A percentile compares a stretch with the other conserved stretches of the same genome.
These are phyloP conservation scores for Holotrichia oblita DNA, from an alignment of 1,140 invertebrate genomes.

Conservation along the genomic window DNA sequence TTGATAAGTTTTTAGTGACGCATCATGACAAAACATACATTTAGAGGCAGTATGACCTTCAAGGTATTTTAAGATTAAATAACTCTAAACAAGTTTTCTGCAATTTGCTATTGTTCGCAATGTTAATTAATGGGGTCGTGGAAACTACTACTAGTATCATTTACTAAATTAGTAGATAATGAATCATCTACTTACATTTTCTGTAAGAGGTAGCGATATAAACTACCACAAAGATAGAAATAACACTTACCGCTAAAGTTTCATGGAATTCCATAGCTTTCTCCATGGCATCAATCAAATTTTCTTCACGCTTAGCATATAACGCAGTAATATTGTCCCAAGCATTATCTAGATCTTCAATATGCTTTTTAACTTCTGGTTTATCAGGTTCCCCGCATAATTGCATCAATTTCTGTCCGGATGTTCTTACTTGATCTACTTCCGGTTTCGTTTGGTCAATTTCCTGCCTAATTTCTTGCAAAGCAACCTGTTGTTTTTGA, in stretches of 20 bases:
- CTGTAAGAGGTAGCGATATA: too few species aligned
- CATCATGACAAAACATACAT: too few species aligned
- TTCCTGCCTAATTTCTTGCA: conserved; percentile 93
- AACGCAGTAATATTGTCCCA: conserved; percentile 95
- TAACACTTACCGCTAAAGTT: conserved; percentile 73
- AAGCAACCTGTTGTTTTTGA: conserved; percentile 91
- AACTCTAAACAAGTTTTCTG: too few species aligned
- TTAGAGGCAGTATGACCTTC: too few species aligned
- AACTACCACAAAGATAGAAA: too few species aligned
- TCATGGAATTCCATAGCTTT: conserved; percentile 99
- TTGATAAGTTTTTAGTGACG: too few species aligned
- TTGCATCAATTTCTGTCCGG: conserved; percentile 90
- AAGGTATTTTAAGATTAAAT: too few species aligned
- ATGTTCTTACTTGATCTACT: conserved; percentile 89
- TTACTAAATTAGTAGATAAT: too few species aligned
- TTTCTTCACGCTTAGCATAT: conserved; percentile 92
- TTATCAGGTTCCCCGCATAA: conserved; percentile 95
- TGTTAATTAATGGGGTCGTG: too few species aligned
- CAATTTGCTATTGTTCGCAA: too few species aligned
- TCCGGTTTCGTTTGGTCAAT: conserved; percentile 95
- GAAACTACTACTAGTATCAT: too few species aligned
- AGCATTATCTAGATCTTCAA: conserved; percentile 93
- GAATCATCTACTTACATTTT: too few species aligned
- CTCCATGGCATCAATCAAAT: conserved; percentile 96
- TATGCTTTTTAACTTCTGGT: conserved; percentile 97